Conservation (phyloP, 2,113 vertebrate species). For the Cardinalis cardinalis region DNA sequence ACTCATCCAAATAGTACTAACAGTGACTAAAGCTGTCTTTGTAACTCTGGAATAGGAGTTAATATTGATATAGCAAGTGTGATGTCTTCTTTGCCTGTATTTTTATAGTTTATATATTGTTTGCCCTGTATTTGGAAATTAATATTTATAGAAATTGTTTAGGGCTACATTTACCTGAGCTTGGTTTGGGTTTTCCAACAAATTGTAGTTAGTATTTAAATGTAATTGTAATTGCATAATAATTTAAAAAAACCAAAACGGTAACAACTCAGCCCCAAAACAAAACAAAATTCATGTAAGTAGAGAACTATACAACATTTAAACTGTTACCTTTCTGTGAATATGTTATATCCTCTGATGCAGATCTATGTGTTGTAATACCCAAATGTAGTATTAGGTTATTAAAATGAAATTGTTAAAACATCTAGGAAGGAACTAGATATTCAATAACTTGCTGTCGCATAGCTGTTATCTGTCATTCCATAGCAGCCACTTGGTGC, state of each 20-base stretch:
- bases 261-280: neutral
- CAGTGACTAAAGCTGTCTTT: neutral
- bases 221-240: neutral
- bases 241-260: neutral
- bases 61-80: neutral
- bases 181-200: neutral
- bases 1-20: neutral
- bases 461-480: neutral
- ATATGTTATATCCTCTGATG: neutral
- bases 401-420: neutral
- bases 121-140: neutral
- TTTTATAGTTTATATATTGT: neutral
- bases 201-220: neutral
- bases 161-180: neutral
- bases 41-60: neutral
- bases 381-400: neutral
- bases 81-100: neutral
- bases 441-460: neutral
- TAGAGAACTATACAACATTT: neutral
- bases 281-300: neutral
- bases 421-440: neutral
- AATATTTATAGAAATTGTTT: rapidly evolving
- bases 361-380: neutral
- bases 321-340: neutral
- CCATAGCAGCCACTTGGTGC: neutral